Evolutionary conservation across 2,888 invertebrate species (phyloP).

Genomic region (Drosophila recens): DNA sequence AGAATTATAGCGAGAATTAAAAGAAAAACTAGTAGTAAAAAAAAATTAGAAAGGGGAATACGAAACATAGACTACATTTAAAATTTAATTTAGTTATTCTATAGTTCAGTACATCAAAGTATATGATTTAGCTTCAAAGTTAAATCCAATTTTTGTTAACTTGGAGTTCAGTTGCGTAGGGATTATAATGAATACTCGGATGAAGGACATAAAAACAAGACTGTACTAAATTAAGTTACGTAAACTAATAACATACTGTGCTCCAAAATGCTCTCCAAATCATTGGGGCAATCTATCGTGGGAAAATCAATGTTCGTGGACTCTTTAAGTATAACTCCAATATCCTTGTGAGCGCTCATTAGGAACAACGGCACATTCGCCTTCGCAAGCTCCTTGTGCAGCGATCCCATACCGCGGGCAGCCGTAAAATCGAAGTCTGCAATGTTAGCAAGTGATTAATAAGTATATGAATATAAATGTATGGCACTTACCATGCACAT

Average conservation of each 20-base stretch:
- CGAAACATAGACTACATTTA: too few relatives aligned
- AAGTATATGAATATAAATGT: not conserved
- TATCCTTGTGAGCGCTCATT: constrained; percentile 85
- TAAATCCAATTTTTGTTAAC: not conserved
- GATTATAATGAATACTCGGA: not conserved
- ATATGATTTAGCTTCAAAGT: not conserved
- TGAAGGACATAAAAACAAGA: not conserved
- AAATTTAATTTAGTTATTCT: too few relatives aligned
- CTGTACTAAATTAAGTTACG: not conserved
- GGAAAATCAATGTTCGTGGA: constrained; percentile 81
- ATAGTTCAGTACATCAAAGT: not conserved
- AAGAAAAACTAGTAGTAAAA: too few relatives aligned
- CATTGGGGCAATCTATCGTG: constrained; percentile 78
- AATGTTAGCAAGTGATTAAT: not conserved
- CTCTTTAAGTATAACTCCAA: constrained; percentile 81
- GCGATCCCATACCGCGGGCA: constrained; percentile 92
- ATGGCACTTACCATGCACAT: constrained; percentile 88
- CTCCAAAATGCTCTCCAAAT: constrained; percentile 79
- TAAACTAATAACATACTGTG: constrained; percentile 70
- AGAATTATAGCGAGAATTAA: too few relatives aligned
- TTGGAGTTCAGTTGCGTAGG: not conserved
- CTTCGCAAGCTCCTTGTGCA: constrained; percentile 90
- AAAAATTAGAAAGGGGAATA: too few relatives aligned
- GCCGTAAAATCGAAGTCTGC: constrained; percentile 94
- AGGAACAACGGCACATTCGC: constrained; percentile 91